Percentiles rank a stretch among this genome's conserved stretches.
Evolutionary conservation across 2,113 vertebrate genomes (phyloP).

Genomic region (Procavia capensis): DNA sequence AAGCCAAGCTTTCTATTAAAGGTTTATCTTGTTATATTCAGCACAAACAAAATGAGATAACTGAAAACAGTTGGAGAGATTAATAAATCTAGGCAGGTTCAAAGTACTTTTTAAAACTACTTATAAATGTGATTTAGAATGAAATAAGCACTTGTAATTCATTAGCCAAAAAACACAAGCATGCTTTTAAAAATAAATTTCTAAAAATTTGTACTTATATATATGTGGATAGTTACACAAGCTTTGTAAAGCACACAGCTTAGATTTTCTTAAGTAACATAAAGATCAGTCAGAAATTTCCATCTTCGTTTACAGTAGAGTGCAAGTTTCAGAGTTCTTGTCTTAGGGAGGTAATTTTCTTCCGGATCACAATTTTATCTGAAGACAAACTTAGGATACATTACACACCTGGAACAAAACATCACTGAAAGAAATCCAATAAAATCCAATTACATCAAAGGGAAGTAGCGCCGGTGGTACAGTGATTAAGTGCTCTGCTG

Average conservation of each 20-base stretch:
- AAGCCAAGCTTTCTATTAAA: slow-evolving; percentile 13
- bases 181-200: not conserved
- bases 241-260: not conserved
- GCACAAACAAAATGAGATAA: slow-evolving; percentile 22
- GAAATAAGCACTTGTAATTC: not conserved
- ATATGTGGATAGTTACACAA: too few relatives aligned
- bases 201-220: not conserved
- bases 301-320: not conserved
- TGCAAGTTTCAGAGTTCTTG: not conserved
- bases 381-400: not conserved
- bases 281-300: not conserved
- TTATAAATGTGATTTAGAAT: not conserved
- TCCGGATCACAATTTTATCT: not conserved
- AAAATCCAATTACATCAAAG: slow-evolving; percentile 7
- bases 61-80: not conserved
- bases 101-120: slow-evolving; percentile 7
- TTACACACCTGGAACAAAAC: slow-evolving; percentile 12
- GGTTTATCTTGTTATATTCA: not conserved
- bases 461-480: not conserved
- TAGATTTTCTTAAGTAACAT: not conserved
- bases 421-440: not conserved
- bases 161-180: not conserved
- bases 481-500: not conserved
- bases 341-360: slow-evolving; percentile 24
- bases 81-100: not conserved